Conservation (phyloP, 2,113 vertebrate species). For the Cepphus grylle region DNA sequence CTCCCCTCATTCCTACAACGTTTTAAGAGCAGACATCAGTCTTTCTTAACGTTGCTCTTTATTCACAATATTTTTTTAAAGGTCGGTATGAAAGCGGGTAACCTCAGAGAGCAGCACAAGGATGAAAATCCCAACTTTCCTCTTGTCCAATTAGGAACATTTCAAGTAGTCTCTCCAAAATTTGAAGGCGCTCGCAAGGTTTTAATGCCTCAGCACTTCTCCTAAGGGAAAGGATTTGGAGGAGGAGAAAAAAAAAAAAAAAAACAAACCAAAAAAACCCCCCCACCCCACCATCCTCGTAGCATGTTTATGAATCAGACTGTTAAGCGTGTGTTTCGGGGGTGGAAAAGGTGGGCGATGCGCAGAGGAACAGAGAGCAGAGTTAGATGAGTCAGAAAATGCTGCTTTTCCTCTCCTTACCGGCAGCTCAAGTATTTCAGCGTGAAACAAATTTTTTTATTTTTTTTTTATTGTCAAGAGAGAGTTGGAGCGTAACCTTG, state of each 20-base stretch:
- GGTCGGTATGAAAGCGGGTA: neutral
- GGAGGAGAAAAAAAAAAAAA: neutral
- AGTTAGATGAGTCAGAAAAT: slow-evolving; percentile 69
- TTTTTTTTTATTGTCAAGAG: neutral
- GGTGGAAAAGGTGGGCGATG: slow-evolving; percentile 69
- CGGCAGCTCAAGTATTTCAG: slow-evolving; percentile 6
- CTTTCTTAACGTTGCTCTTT: neutral
- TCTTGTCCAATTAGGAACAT: neutral
- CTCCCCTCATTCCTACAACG: neutral
- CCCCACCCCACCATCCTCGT: neutral
- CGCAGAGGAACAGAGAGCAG: slow-evolving; percentile 44
- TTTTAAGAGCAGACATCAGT: neutral
- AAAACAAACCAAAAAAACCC: neutral
- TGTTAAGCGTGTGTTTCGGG: slow-evolving; percentile 56
- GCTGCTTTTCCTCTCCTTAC: slow-evolving; percentile 10
- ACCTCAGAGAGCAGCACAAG: neutral
- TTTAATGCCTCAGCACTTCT: slow-evolving; percentile 32
- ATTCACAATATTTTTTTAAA: neutral
- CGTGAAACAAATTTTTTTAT: neutral
- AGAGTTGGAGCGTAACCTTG: neutral
- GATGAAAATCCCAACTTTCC: neutral
- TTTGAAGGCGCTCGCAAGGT: neutral
- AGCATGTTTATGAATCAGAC: slow-evolving; percentile 66
- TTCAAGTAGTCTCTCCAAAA: neutral
- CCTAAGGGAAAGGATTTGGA: slow-evolving; percentile 28